These are phyloP conservation scores for Manacus vitellinus DNA, from an alignment of 2,113 vertebrate genomes.

Conservation along the genomic window DNA sequence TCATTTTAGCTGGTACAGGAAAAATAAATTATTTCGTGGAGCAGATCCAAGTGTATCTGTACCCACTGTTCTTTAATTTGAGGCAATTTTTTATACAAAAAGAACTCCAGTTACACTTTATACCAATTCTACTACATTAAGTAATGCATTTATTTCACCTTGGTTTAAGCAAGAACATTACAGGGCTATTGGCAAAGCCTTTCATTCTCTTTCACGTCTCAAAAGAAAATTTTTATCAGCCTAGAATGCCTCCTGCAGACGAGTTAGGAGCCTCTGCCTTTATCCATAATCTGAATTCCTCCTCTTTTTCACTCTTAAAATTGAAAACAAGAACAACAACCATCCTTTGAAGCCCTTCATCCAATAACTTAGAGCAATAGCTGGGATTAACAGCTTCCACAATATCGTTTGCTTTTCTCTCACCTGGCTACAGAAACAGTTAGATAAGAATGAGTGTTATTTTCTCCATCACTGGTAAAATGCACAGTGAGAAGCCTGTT, in stretches of 20 bases:
- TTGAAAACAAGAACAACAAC: background rate
- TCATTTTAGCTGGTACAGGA: conserved; percentile 1
- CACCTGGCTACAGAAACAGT: background rate
- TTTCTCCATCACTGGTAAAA: background rate
- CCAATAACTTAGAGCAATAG: background rate
- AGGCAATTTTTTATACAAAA: background rate
- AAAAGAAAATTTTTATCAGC: conserved; percentile 10
- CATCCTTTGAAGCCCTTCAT: background rate
- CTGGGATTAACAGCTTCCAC: background rate
- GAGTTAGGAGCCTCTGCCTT: background rate
- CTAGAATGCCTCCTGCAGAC: background rate
- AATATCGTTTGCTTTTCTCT: background rate
- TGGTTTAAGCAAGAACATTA: conserved; percentile 42
- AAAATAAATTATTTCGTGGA: conserved; percentile 35
- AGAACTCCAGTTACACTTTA: conserved; percentile 4
- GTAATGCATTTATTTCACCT: conserved; percentile 47
- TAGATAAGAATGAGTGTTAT: background rate
- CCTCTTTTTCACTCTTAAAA: background rate
- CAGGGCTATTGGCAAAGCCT: background rate
- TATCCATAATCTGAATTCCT: background rate
- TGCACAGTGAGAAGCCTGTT: background rate
- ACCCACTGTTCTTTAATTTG: conserved; percentile 43
- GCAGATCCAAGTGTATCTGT: conserved; percentile 22
- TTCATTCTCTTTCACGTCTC: background rate
- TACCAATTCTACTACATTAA: conserved; percentile 29